A percentile compares a stretch with the other conserved stretches of the same genome.
phyloP scores from a whole-genome alignment of 2,888 invertebrate species.

The Agriotes lineatus region DNA sequence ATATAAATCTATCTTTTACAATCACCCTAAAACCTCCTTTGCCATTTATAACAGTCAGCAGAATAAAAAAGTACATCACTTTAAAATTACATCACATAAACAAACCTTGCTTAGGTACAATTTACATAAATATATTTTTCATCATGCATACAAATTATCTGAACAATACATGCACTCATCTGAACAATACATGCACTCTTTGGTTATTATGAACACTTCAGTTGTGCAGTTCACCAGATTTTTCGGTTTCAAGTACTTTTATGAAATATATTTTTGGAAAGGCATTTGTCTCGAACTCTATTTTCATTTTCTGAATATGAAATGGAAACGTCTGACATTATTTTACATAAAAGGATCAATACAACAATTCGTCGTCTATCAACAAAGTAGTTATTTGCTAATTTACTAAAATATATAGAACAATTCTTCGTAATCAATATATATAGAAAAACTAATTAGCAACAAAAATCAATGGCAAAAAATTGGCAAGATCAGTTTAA shows the following conservation, averaged over 20 bases:
- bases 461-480: background rate
- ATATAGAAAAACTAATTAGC: too few relatives aligned
- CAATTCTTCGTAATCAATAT: too few relatives aligned
- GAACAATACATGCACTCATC: slow-evolving; percentile 3
- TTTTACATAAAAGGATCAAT: too few relatives aligned
- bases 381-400: too few relatives aligned
- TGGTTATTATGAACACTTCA: slow-evolving; percentile 20
- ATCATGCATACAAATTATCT: slow-evolving; percentile 2
- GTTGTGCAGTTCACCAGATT: background rate
- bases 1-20: slow-evolving; percentile 10
- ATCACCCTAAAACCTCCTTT: background rate
- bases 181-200: slow-evolving; percentile 4
- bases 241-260: too few relatives aligned
- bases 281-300: too few relatives aligned
- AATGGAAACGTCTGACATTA: too few relatives aligned
- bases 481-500: slow-evolving; percentile 1
- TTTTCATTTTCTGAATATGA: too few relatives aligned
- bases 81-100: slow-evolving; percentile 18
- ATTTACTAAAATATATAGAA: too few relatives aligned
- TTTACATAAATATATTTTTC: slow-evolving; percentile 10
- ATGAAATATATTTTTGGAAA: too few relatives aligned
- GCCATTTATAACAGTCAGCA: background rate
- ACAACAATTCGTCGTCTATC: too few relatives aligned
- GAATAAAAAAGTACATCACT: slow-evolving; percentile 4
- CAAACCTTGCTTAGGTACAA: background rate